A percentile compares a stretch with the other conserved stretches of the same genome.
These are phyloP conservation scores for Liasis olivaceus DNA, from an alignment of 2,797 vertebrate genomes.

Conservation along the genomic window DNA sequence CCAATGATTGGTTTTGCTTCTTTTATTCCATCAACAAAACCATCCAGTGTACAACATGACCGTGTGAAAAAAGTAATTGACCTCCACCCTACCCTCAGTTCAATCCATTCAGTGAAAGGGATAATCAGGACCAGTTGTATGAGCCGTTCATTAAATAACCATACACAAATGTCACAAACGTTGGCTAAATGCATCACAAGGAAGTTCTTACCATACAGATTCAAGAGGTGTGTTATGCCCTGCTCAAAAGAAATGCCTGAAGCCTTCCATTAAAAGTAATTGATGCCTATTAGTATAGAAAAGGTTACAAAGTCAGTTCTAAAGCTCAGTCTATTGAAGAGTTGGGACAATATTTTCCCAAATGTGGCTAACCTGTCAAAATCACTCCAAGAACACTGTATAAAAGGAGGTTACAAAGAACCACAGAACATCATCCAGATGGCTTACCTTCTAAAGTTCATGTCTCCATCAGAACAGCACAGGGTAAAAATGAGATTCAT, in stretches of 20 bases:
- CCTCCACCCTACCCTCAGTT: background rate
- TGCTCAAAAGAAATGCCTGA: background rate
- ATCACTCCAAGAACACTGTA: background rate
- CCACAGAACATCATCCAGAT: background rate
- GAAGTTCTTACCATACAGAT: background rate
- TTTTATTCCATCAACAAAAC: background rate
- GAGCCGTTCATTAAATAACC: background rate
- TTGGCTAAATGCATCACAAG: background rate
- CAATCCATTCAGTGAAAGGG: background rate
- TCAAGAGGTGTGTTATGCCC: background rate
- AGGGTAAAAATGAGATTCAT: background rate
- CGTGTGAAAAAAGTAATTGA: background rate
- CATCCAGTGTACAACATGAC: background rate
- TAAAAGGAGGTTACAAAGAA: background rate
- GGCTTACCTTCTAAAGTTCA: background rate
- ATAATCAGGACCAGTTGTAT: background rate
- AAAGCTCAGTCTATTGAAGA: background rate
- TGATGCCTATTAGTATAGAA: background rate
- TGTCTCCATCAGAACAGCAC: background rate
- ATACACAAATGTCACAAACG: background rate
- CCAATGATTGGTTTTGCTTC: background rate
- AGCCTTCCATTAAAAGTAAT: background rate
- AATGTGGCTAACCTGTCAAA: background rate
- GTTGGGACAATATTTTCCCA: background rate
- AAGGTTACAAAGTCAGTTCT: background rate